A percentile compares a stretch with the other conserved stretches of the same genome.
Conservation (phyloP, 2,797 vertebrate genomes). For the Tinamus major region DNA sequence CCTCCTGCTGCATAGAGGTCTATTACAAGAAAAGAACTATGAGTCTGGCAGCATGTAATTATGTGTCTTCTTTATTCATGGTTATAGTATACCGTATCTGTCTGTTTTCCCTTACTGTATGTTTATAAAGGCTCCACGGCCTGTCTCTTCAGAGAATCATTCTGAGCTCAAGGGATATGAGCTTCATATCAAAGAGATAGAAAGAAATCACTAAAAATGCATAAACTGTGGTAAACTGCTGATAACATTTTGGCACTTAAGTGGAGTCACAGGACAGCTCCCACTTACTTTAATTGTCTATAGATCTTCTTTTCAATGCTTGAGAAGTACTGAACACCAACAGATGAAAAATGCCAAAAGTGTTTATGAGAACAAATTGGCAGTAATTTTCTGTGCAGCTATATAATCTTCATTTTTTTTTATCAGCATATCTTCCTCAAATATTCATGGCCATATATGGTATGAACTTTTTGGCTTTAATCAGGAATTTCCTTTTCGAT, state of each 20-base stretch:
- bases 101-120: neutral
- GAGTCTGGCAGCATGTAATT: neutral
- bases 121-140: neutral
- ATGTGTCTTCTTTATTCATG: neutral
- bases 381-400: neutral
- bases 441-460: conserved; percentile 38
- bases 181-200: neutral
- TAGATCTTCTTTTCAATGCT: conserved; percentile 1
- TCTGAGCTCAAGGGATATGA: neutral
- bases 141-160: neutral
- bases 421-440: neutral
- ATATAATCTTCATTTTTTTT: neutral
- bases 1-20: neutral
- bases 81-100: neutral
- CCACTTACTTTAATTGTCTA: conserved; percentile 34
- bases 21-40: neutral
- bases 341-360: neutral
- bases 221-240: neutral
- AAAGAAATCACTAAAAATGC: neutral
- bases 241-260: conserved; percentile 10
- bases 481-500: conserved; percentile 51
- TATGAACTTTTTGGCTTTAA: conserved; percentile 26
- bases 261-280: conserved; percentile 16
- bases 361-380: conserved; percentile 12
- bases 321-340: conserved; percentile 9